phyloP scores from a whole-genome alignment of 2,888 invertebrate genomes.

The Lutraria lutraria region DNA sequence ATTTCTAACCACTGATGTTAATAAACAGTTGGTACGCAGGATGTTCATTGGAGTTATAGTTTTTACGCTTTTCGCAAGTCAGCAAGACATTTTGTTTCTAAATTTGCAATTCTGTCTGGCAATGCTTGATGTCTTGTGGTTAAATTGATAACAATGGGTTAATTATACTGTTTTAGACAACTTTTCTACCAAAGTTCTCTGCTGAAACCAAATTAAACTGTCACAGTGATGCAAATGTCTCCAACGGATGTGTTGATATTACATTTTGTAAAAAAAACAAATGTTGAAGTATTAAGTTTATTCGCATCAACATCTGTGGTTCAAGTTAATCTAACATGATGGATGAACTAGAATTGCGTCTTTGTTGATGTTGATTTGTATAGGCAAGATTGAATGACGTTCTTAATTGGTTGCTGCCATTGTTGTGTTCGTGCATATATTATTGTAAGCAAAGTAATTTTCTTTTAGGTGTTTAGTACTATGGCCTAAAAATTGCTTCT shows the following conservation, averaged over 20 bases:
- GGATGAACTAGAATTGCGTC: neutral
- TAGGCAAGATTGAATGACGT: neutral
- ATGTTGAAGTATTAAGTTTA: neutral
- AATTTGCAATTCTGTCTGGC: neutral
- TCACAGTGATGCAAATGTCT: slow-evolving; percentile 1
- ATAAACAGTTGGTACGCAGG: too few species aligned
- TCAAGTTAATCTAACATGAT: neutral
- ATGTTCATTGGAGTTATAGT: too few species aligned
- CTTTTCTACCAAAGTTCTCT: neutral
- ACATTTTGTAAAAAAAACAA: too few species aligned
- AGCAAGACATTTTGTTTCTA: neutral
- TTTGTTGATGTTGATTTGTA: slow-evolving; percentile 10
- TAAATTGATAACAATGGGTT: neutral
- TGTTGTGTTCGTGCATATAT: too few species aligned
- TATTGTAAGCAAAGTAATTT: too few species aligned
- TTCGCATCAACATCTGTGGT: neutral
- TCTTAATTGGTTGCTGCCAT: neutral
- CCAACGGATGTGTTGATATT: neutral
- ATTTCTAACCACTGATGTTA: too few species aligned
- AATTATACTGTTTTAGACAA: neutral
- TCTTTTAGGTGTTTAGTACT: too few species aligned
- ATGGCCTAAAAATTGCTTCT: too few species aligned
- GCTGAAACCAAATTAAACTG: slow-evolving; percentile 1
- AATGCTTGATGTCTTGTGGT: neutral
- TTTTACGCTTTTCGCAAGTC: neutral